phyloP scores from a whole-genome alignment of 2,113 vertebrate genomes.

The Notarius quadriscutis region DNA sequence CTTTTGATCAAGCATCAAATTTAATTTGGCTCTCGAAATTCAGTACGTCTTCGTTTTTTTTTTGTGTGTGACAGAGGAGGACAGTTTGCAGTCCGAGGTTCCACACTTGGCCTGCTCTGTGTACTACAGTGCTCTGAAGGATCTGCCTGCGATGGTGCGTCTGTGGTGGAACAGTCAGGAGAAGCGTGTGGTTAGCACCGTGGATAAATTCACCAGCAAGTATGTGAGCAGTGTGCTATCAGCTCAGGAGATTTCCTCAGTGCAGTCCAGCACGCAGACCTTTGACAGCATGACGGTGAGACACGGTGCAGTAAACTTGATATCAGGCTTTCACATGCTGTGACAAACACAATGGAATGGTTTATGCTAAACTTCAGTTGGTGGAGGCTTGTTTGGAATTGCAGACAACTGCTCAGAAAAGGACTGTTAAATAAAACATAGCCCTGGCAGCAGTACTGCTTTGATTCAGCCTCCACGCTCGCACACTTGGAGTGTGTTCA shows the following conservation, averaged over 20 bases:
- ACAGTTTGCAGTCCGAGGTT: slow-evolving; percentile 79
- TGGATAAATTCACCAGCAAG: slow-evolving; percentile 93
- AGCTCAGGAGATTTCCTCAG: slow-evolving; percentile 89
- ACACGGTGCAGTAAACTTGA: neutral
- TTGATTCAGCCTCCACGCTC: neutral
- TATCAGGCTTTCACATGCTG: neutral
- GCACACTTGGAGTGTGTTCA: neutral
- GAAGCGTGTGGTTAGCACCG: slow-evolving; percentile 87
- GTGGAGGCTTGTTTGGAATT: neutral
- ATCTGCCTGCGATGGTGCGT: slow-evolving; percentile 94
- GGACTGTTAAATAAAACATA: slow-evolving; percentile 25
- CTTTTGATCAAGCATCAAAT: neutral
- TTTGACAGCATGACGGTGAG: slow-evolving; percentile 95
- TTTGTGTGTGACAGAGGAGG: slow-evolving; percentile 66
- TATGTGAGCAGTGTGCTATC: slow-evolving; percentile 90
- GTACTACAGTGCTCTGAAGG: slow-evolving; percentile 89
- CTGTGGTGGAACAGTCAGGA: slow-evolving; percentile 98
- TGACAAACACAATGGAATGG: neutral
- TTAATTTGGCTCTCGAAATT: neutral
- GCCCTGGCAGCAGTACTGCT: neutral
- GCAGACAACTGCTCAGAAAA: slow-evolving; percentile 5
- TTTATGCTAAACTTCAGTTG: slow-evolving; percentile 5
- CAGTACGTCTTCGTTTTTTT: neutral
- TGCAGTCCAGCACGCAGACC: slow-evolving; percentile 88
- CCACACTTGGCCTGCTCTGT: slow-evolving; percentile 91